Base-by-base conservation (phyloP, 2,113 vertebrate species). In the Elaphurus davidianus region DNA sequence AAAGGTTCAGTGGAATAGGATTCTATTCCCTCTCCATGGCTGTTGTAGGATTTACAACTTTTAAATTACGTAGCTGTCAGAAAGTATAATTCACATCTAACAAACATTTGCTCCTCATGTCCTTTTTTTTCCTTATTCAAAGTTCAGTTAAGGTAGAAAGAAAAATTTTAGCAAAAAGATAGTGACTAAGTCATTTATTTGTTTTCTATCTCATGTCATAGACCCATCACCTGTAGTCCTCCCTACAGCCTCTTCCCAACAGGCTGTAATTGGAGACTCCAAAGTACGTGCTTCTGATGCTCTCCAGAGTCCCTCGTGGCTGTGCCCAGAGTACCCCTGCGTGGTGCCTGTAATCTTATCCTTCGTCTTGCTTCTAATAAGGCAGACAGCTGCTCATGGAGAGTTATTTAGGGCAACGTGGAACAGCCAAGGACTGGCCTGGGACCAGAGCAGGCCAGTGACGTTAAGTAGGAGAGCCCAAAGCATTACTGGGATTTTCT, bases 391-490 rank as follows among this genome's bases (percentile, higher is more conserved):
- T 98, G 98, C 74, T 96, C 86, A 45, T 57, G 76, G 89, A 92
- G 67, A 25, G 87, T 93, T 98, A 98, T 98, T 98, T 98, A 97
- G 91, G 91, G 98, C 60, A 97, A 60, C 89, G n/a, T 84, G 94
- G 71, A 90, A 88, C 87, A 96, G 96, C 96, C 88, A 97, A 90
- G 67, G 71, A 90, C 76, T 93, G 93, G 76, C 71, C 76, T 79
- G 54, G 55, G n/a, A 47, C 96, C 96, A 94, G 67, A 89, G 36
- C 5, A 86, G 82, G 71, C 82, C 67, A 47, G 23, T 28, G 78
- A 94, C 17, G 11, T 59, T 92, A 54, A 30, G 28, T 59, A 79
- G 85, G 47, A 86, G 67, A 89, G 67, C 27, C 59, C 40, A 55
- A 47, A 90, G 84, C 92, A 86, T 87, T 60, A 36, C 43, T 82